Evolutionary conservation across 2,888 invertebrate species (phyloP).

Genomic region (Lasioglossum calceatum): DNA sequence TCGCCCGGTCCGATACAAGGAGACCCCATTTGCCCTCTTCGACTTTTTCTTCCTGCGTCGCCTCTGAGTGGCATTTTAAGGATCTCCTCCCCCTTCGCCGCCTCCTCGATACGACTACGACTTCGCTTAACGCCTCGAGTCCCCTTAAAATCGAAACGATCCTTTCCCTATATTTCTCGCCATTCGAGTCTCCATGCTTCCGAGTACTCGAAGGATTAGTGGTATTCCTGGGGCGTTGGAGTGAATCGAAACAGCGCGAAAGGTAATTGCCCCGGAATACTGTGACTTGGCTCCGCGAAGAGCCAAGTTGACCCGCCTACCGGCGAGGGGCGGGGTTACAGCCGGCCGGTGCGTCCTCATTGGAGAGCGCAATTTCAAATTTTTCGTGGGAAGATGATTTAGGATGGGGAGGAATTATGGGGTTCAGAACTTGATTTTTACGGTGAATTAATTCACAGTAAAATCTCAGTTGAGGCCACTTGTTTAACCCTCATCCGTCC

Average conservation of each 20-base stretch:
- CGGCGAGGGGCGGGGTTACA: neutral
- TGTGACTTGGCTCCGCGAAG: neutral
- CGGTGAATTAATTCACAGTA: neutral
- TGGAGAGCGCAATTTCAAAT: neutral
- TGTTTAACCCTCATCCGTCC: too few relatives aligned
- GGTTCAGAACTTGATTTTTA: neutral
- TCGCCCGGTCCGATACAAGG: conserved; percentile 50
- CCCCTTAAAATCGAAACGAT: conserved; percentile 12
- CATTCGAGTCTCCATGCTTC: neutral
- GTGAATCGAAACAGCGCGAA: neutral
- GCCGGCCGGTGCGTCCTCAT: neutral
- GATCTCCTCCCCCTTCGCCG: conserved; percentile 17
- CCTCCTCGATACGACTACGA: conserved; percentile 20
- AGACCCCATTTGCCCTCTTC: conserved; percentile 53
- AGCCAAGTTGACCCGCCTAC: neutral
- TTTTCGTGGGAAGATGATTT: neutral
- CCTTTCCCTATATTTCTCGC: conserved; percentile 20
- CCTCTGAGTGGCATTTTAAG: conserved; percentile 53
- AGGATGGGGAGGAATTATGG: neutral
- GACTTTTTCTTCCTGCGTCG: conserved; percentile 43
- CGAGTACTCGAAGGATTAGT: neutral
- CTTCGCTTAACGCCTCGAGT: conserved; percentile 25
- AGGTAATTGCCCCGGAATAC: neutral
- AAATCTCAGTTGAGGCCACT: too few relatives aligned
- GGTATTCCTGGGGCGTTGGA: neutral